These are phyloP conservation scores for Clarias platycephalus DNA, from an alignment of 2,797 vertebrate genomes.

Conservation along the genomic window DNA sequence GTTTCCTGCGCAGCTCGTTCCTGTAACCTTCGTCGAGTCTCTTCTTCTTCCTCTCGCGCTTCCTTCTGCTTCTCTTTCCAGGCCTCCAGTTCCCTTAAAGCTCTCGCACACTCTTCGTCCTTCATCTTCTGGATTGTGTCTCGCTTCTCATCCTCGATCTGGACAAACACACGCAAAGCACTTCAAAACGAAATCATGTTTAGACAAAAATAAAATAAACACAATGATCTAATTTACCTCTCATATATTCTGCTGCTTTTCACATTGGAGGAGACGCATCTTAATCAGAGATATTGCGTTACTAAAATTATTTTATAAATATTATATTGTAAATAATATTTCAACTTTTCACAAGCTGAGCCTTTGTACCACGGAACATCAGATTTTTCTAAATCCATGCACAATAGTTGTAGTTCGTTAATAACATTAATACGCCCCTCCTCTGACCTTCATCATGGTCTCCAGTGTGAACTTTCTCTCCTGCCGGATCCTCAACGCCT, in stretches of 20 bases:
- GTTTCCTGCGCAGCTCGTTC: slow-evolving; percentile 47
- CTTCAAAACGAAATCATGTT: background rate
- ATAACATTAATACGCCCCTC: background rate
- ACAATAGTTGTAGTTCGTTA: background rate
- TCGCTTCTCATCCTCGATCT: slow-evolving; percentile 86
- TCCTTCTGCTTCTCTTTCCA: slow-evolving; percentile 76
- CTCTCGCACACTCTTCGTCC: slow-evolving; percentile 77
- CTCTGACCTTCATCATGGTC: slow-evolving; percentile 84
- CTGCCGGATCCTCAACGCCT: slow-evolving; percentile 69
- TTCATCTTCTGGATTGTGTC: slow-evolving; percentile 82
- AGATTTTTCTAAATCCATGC: background rate
- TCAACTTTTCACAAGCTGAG: background rate
- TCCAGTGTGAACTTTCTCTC: slow-evolving; percentile 83
- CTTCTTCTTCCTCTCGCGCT: slow-evolving; percentile 58
- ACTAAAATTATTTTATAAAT: background rate
- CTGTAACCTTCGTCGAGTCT: slow-evolving; percentile 30
- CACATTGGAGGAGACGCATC: background rate
- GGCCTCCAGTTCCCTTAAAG: slow-evolving; percentile 76
- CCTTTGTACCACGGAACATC: background rate
- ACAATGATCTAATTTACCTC: background rate
- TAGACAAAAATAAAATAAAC: background rate
- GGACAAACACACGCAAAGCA: slow-evolving; percentile 19
- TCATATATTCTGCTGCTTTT: background rate
- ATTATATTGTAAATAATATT: background rate
- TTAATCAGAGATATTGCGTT: background rate